Base-by-base conservation (phyloP, 2,113 vertebrate species). In the Laticauda colubrina region DNA sequence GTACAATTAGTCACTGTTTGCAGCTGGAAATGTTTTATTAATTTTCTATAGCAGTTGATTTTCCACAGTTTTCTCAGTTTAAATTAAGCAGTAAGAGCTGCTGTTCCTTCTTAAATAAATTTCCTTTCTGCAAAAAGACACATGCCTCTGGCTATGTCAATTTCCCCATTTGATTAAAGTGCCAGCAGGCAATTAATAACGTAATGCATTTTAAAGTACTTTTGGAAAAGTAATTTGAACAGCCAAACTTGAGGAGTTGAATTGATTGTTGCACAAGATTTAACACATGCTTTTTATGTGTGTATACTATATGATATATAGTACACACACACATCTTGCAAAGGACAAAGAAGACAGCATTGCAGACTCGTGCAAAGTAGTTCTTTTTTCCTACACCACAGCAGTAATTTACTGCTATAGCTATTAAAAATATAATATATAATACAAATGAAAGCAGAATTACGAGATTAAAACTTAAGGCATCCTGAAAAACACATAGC, bases 1-100 rank as follows among this genome's bases (percentile, higher is more conserved):
- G 97, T 97, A 98, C 98, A 98, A 98, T 99, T 98, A 98, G 98
- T 98, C 98, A 98, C 98, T 98, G 97, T 98, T 98, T 98, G 97
- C 98, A 98, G 97, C 97, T 97, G 98, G 98, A 98, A 98, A 98
- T 98, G 98, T 98, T 98, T 98, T 98, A 97, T 98, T 98, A 98
- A 98, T 98, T 98, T 98, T 98, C 97, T 97, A 97, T 97, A 97
- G 97, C 97, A 97, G 97, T 97, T 98, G 98, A 98, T 98, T 98
- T 98, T 98, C 97, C 97, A 98, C 97, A 97, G 97, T 98, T 98
- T 98, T 97, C 97, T 98, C 97, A 96, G 98, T 98, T 98, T 97
- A 98, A 98, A 98, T 98, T 98, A 98, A 98, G 98, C 98, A 98
- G 97, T 98, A 98, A 98, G 98, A 97, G 98, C 97, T 96, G 97